phyloP scores from a whole-genome alignment of 2,888 invertebrate genomes.

The Standfussiana lucernea region DNA sequence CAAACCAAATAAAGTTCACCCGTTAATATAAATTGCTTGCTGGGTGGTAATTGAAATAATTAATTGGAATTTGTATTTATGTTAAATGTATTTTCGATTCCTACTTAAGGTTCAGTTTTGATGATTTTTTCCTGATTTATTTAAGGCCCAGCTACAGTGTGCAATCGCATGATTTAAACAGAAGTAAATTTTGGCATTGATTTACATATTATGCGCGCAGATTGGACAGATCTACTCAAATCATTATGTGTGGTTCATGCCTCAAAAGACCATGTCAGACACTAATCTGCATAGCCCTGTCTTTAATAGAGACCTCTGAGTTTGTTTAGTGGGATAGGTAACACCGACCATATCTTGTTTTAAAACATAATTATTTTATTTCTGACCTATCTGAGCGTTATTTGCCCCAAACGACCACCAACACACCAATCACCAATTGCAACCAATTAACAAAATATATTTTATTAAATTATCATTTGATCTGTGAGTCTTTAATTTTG shows the following conservation, averaged over 20 bases:
- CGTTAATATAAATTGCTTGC: slow-evolving; percentile 73
- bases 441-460: not conserved
- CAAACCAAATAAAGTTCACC: slow-evolving; percentile 66
- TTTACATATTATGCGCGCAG: accelerated
- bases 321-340: not conserved
- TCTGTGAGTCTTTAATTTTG: not conserved
- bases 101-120: not conserved
- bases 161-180: not conserved
- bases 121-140: not conserved
- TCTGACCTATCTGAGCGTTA: not conserved
- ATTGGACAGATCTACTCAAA: not conserved
- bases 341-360: not conserved
- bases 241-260: too few species aligned
- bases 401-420: too few species aligned
- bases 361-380: not conserved
- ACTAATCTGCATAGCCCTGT: not conserved
- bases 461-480: not conserved
- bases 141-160: not conserved
- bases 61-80: slow-evolving; percentile 70
- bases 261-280: not conserved
- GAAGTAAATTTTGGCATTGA: not conserved
- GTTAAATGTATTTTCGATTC: slow-evolving; percentile 37
- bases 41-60: slow-evolving; percentile 73
- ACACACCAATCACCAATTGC: too few species aligned
- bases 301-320: not conserved